Evolutionary conservation across 2,888 invertebrate species (phyloP).

Genomic region (Oxytorus armatus): DNA sequence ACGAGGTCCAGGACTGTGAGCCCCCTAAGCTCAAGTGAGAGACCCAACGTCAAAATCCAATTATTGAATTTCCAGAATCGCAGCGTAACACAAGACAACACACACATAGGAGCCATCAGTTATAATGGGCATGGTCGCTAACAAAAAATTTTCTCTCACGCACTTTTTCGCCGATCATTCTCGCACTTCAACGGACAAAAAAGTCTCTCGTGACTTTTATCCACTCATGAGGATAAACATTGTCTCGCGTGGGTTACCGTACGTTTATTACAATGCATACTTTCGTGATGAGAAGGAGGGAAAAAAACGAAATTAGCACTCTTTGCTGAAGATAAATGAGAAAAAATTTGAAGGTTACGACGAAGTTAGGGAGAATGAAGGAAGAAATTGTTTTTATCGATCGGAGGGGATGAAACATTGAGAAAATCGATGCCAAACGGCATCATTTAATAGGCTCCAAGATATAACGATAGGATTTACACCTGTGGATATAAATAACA

Average conservation of each 20-base stretch:
- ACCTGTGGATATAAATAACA: constrained; percentile 44
- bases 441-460: not conserved
- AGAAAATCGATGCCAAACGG: constrained; percentile 18
- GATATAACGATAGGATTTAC: constrained; percentile 13
- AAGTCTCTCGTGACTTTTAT: constrained; percentile 10
- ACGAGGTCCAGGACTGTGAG: constrained; percentile 96
- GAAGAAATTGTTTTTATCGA: constrained; percentile 38
- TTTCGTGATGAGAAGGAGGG: constrained; percentile 8
- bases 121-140: constrained; percentile 1
- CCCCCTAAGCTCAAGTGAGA: constrained; percentile 88
- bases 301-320: not conserved
- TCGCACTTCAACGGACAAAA: constrained; percentile 15
- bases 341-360: constrained; percentile 1
- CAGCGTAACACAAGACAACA: constrained; percentile 86
- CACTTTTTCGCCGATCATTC: constrained; percentile 21
- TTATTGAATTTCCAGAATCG: constrained; percentile 84
- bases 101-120: constrained; percentile 80
- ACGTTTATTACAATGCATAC: constrained; percentile 26
- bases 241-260: constrained; percentile 21
- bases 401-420: constrained; percentile 39
- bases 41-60: constrained; percentile 84
- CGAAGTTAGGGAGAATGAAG: not conserved
- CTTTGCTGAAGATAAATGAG: constrained; percentile 9
- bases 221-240: constrained; percentile 35
- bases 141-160: constrained; percentile 20